Evolutionary conservation across 2,797 vertebrate genomes (phyloP).

Genomic region (Protosalanx chinensis): DNA sequence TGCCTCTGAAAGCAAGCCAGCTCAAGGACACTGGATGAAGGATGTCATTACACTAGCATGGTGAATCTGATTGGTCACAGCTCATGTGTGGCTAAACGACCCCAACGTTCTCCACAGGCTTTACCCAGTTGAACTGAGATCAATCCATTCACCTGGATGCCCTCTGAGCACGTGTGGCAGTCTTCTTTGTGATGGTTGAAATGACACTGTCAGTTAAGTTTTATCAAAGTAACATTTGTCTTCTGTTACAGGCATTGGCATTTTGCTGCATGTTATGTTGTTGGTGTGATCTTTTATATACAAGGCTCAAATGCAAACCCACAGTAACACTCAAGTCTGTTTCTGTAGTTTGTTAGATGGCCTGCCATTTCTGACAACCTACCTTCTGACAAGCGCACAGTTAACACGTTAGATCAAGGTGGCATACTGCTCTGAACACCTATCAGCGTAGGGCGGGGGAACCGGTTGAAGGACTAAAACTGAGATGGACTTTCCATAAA

Average conservation of each 20-base stretch:
- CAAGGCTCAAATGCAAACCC: no score
- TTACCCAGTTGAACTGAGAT: slow-evolving; percentile 36
- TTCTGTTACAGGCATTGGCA: not conserved
- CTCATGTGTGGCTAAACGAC: slow-evolving; percentile 48
- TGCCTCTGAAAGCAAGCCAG: slow-evolving; percentile 28
- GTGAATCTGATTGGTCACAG: slow-evolving; percentile 61
- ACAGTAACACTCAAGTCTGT: no score
- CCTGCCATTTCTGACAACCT: not conserved
- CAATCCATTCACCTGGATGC: slow-evolving; percentile 23
- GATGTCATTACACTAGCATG: slow-evolving; percentile 48
- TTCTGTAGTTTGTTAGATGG: not conserved
- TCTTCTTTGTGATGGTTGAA: slow-evolving; percentile 12
- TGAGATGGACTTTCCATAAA: not conserved
- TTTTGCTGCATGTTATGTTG: no score
- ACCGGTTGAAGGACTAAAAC: no score
- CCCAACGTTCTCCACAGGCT: slow-evolving; percentile 33
- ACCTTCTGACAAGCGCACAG: not conserved
- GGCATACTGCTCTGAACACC: no score
- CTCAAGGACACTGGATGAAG: slow-evolving; percentile 48
- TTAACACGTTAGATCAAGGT: not conserved
- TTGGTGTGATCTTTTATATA: no score
- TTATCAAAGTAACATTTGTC: slow-evolving; percentile 19
- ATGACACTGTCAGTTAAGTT: slow-evolving; percentile 4
- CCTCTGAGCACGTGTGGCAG: not conserved
- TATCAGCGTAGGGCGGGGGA: no score